Base-by-base conservation (phyloP, 92 coral and sea anemone species). In the Porites divaricata region DNA sequence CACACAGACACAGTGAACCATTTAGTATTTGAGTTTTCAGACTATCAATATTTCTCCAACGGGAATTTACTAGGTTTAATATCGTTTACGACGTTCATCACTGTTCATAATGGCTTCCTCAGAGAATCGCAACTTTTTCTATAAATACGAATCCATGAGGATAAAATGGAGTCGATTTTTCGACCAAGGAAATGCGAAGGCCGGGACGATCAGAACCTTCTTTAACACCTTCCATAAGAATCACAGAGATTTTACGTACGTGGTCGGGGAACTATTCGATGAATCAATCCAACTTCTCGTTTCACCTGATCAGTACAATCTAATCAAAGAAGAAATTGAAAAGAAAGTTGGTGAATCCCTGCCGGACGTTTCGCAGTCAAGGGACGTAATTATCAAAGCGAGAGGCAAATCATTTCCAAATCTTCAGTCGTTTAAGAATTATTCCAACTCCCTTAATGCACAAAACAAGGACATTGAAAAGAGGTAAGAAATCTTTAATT, bases 301-400 rank as follows among this genome's bases (percentile, higher is more conserved):
- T 17, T 62, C 74, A 12, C 51, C 80, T 2, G 88, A 77, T 8
- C 70, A 77, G 49, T 93, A 90, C 70, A 57, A n/a, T 14, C 56
- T 24, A 67, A 83, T 90, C 74, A 93, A 93, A 66, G 63, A 59
- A 17, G 91, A 90, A 25, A 64, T 93, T 23, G 88, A 90, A 62
- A 21, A 68, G 16, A 69, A 75, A 72, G 86, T 90, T 23, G 83
- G 71, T 1, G 20, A 20, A 2, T 8, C 10, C 8, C 52, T 87
- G 22, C 91, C 88, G 1, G 90, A 90, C 0, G 83, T 93, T 35
- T 41, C 75, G 6, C 72, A 63, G 75, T 23, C 78, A 6, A 65
- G 74, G 6, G 64, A 67, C 26, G 75, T 23, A 2, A 52, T 15
- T 0, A 53, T 79, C 15, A 51, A 49, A 67, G 54, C 16, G 63